Evolutionary conservation across 2,888 invertebrate species (phyloP).

Genomic region (Hipparchia sbordonii): DNA sequence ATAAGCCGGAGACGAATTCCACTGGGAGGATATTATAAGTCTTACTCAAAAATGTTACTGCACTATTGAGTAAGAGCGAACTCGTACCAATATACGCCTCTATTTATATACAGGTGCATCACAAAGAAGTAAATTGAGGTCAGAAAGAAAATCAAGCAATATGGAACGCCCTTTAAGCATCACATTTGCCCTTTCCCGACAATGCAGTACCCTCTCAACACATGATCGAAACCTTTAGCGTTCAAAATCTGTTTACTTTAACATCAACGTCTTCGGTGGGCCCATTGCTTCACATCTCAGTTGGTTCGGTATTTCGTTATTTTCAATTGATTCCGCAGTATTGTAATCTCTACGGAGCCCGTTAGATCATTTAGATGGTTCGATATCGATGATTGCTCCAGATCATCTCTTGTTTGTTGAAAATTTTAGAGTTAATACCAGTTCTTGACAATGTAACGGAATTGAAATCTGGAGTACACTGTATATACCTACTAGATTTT

Average conservation of each 20-base stretch:
- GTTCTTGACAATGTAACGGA: conserved; percentile 26
- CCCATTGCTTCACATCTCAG: conserved; percentile 39
- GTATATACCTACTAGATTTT: neutral
- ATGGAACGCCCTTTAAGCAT: conserved; percentile 19
- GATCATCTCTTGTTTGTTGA: conserved; percentile 52
- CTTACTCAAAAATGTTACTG: neutral
- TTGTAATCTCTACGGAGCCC: conserved; percentile 45
- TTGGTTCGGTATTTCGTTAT: conserved; percentile 45
- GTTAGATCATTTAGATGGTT: conserved; percentile 58
- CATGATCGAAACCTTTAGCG: conserved; percentile 25
- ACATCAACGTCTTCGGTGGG: conserved; percentile 39
- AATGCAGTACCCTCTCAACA: conserved; percentile 22
- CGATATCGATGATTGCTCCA: conserved; percentile 63
- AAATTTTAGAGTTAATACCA: conserved; percentile 46
- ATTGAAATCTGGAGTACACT: conserved; percentile 8
- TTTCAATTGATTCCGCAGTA: conserved; percentile 49
- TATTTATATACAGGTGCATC: neutral
- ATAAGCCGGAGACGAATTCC: too few relatives aligned
- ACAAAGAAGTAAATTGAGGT: conserved; percentile 8
- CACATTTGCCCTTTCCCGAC: conserved; percentile 25
- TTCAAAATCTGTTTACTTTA: conserved; percentile 28
- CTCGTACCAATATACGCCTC: neutral
- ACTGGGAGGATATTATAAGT: too few relatives aligned
- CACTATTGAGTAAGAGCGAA: neutral
- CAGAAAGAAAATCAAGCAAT: conserved; percentile 20